A percentile compares a stretch with the other conserved stretches of the same genome.
These are phyloP conservation scores for Leiothrix lutea DNA, from an alignment of 2,113 vertebrate species.

Conservation along the genomic window DNA sequence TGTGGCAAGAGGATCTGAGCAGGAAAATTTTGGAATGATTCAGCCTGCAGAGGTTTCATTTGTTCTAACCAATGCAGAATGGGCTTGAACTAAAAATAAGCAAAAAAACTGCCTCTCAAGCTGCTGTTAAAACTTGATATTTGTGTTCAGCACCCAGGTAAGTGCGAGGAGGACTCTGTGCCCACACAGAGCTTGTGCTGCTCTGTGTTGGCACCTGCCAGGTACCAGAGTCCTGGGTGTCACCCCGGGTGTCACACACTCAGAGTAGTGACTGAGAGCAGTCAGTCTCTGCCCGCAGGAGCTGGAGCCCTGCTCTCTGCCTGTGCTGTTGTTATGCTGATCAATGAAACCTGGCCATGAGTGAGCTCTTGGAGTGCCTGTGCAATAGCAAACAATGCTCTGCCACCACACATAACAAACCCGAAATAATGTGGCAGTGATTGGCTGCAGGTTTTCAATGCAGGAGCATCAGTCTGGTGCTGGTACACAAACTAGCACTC, in stretches of 20 bases:
- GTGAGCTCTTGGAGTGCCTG: background rate
- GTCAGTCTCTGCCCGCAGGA: background rate
- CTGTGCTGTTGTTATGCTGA: background rate
- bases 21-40: background rate
- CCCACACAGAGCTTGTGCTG: background rate
- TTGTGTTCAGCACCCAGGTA: background rate
- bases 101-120: background rate
- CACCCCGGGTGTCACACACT: background rate
- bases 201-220: background rate
- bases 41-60: background rate
- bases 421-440: background rate
- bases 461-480: background rate
- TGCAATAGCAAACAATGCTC: background rate
- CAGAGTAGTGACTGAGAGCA: accelerated
- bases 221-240: accelerated
- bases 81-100: background rate
- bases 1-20: background rate
- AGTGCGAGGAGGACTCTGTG: background rate
- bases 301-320: background rate
- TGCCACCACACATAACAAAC: background rate
- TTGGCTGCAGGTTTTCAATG: background rate
- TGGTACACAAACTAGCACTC: background rate
- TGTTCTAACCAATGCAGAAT: background rate
- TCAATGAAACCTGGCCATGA: background rate
- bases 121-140: background rate